phyloP scores from a whole-genome alignment of 1,140 invertebrate genomes.

The Drosophila subpulchrella region DNA sequence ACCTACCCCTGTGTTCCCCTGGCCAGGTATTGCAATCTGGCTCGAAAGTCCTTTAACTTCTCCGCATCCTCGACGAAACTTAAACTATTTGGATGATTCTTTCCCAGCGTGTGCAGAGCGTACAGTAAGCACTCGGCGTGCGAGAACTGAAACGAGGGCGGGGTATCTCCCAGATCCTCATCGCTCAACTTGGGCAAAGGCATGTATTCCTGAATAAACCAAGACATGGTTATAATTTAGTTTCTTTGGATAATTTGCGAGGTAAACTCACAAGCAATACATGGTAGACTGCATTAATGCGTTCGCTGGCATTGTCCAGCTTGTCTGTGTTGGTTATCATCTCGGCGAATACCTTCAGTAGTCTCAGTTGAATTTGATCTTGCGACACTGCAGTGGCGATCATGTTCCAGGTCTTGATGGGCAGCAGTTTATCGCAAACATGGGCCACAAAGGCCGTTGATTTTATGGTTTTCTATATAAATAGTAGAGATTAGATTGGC shows the following conservation, averaged over 20 bases:
- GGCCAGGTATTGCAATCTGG: slow-evolving; percentile 96
- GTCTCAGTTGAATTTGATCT: slow-evolving; percentile 90
- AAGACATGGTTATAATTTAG: slow-evolving; percentile 1
- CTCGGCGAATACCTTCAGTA: slow-evolving; percentile 95
- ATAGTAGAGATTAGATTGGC: slow-evolving; percentile 59
- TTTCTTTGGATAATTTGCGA: too few species aligned
- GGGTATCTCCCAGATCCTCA: slow-evolving; percentile 86
- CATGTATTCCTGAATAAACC: slow-evolving; percentile 88
- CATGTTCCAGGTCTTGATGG: slow-evolving; percentile 86
- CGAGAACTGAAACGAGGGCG: slow-evolving; percentile 94
- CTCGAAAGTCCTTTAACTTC: slow-evolving; percentile 94
- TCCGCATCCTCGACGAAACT: slow-evolving; percentile 90
- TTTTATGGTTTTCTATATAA: slow-evolving; percentile 92
- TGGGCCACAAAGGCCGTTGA: slow-evolving; percentile 94
- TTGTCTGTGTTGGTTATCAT: slow-evolving; percentile 90
- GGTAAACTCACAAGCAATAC: slow-evolving; percentile 89
- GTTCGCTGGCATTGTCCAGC: slow-evolving; percentile 90
- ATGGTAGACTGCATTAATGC: slow-evolving; percentile 91
- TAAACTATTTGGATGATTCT: slow-evolving; percentile 90
- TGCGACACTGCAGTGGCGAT: slow-evolving; percentile 87
- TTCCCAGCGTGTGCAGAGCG: slow-evolving; percentile 94
- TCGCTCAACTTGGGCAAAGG: slow-evolving; percentile 91
- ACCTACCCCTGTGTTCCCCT: slow-evolving; percentile 92
- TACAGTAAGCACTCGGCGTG: slow-evolving; percentile 97
- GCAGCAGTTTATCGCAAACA: slow-evolving; percentile 94